Conservation (phyloP, 2,888 invertebrate species). For the Ophioninae sp. region DNA sequence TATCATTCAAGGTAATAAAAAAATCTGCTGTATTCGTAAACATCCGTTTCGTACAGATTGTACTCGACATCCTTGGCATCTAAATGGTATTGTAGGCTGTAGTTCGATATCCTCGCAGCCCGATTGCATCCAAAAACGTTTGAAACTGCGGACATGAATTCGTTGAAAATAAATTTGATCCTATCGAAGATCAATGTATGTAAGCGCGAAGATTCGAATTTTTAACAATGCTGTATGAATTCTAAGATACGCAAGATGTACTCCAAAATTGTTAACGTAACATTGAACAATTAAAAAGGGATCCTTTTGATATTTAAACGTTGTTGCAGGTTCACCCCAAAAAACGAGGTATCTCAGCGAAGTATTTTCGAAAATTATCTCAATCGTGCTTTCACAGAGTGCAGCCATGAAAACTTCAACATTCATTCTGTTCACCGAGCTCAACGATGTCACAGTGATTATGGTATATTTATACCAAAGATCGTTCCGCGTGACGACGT, state of each 20-base stretch:
- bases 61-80: neutral
- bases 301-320: neutral
- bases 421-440: neutral
- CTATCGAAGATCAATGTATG: neutral
- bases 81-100: neutral
- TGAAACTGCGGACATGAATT: neutral
- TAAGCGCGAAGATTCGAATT: neutral
- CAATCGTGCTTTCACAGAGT: neutral
- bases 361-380: too few species aligned
- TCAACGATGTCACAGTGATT: neutral
- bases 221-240: neutral
- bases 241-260: neutral
- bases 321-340: neutral
- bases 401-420: too few species aligned
- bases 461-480: too few species aligned
- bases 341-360: too few species aligned
- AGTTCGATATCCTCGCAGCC: neutral
- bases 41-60: neutral
- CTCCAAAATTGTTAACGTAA: neutral
- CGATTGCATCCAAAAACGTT: neutral
- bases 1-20: slow-evolving; percentile 45
- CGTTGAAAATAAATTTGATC: neutral
- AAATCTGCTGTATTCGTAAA: slow-evolving; percentile 19
- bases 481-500: too few species aligned
- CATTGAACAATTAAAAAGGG: neutral